Evolutionary conservation across 2,888 invertebrate species (phyloP), one percentile per base, ranked within the genome.

Genomic region (Rhagonycha fulva): DNA sequence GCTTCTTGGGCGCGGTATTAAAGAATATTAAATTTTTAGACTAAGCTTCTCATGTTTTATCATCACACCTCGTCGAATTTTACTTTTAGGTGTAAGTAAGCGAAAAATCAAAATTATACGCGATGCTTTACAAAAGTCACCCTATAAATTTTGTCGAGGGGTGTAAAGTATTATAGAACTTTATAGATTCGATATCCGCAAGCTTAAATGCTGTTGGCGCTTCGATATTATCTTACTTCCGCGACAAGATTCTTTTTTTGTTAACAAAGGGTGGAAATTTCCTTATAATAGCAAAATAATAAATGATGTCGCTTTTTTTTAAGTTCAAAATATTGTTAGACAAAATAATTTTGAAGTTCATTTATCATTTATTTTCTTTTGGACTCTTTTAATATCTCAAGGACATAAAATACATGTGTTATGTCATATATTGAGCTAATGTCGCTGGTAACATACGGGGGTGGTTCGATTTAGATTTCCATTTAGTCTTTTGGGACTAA

Each of bases 141-240:
- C 26, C 63, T 28, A 74, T 74, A 74, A 74, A 74, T 74, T 67
- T 23, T 47, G 69, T 61, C 28, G 19, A 32, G 63, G 63, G 62
- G 60, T 70, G 70, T 47, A 75, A 60, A 47, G 47, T 47, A 47
- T 9, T 47, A 72, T 68, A 12, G 47, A 14, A 68, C 67, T 60
- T 66, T 70, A 60, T 70, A 74, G 74, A 67, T 70, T 67, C 74
- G 66, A 74, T 74, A 74, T 70, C 66, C 74, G 70, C 67, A 26
- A 30, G 66, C 70, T 60, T 67, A 14, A 26, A 67, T 70, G 67
- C 26, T 62, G 24, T 74, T 70, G 63, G 62, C 62, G 14, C 30
- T 32, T n/a, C 47, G 47, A 63, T 62, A 70, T 70, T 70, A 66
- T 63, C 47, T 74, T 62, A 14, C 71, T 61, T 67, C 66, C 62